phyloP scores from a whole-genome alignment of 2,113 vertebrate genomes.

The Rhizomys pruinosus region DNA sequence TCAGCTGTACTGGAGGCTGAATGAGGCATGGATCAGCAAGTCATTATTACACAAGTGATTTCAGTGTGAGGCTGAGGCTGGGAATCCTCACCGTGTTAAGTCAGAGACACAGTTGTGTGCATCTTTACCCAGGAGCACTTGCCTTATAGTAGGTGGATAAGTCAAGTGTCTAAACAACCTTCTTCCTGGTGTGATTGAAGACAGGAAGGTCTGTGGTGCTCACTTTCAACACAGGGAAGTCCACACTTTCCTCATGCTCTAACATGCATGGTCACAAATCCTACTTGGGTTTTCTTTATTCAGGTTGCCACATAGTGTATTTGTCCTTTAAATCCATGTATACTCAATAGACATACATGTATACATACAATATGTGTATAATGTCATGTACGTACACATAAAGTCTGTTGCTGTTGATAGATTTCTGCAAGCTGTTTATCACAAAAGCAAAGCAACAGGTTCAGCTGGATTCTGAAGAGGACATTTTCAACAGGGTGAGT shows the following conservation, averaged over 20 bases:
- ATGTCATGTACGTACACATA: background rate
- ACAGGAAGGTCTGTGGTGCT: background rate
- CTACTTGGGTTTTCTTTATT: background rate
- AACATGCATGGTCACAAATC: slow-evolving; percentile 33
- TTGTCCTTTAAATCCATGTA: slow-evolving; percentile 1
- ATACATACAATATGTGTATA: too few species aligned
- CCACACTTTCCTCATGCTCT: background rate
- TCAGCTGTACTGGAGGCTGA: background rate
- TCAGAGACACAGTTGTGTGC: background rate
- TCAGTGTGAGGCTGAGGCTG: background rate
- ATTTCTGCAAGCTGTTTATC: slow-evolving; percentile 34
- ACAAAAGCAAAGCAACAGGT: background rate
- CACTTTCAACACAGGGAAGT: background rate
- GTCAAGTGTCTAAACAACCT: background rate
- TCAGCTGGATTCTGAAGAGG: background rate
- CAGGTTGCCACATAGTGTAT: background rate
- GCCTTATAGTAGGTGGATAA: background rate
- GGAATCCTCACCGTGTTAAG: fast-evolving
- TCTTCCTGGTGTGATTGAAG: background rate
- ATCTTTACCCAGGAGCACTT: background rate
- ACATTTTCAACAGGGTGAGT: background rate
- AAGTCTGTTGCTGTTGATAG: background rate
- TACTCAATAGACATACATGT: background rate
- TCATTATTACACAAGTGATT: background rate
- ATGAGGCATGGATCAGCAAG: background rate